Percentiles rank a stretch among this genome's conserved stretches.
Evolutionary conservation across 2,888 invertebrate genomes (phyloP).

Genomic region (Chloroclystis v-ata): DNA sequence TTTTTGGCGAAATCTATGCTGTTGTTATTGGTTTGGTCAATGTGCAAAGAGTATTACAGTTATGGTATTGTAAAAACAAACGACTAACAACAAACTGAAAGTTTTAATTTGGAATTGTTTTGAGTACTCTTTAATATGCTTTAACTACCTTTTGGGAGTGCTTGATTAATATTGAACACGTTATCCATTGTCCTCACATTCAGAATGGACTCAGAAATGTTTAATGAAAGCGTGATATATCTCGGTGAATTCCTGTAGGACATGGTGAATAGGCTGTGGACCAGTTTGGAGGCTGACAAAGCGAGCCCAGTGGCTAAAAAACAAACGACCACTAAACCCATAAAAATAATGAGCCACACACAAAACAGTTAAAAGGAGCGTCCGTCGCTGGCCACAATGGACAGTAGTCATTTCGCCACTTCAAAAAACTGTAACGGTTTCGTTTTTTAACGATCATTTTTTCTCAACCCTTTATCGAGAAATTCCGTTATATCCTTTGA

Average conservation of each 20-base stretch:
- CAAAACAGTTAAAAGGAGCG: constrained; percentile 44
- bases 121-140: too few relatives aligned
- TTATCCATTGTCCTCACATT: too few relatives aligned
- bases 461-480: constrained; percentile 59
- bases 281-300: constrained; percentile 5
- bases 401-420: constrained; percentile 48
- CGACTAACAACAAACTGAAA: too few relatives aligned
- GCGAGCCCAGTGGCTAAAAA: constrained; percentile 9
- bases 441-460: constrained; percentile 60
- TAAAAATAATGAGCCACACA: constrained; percentile 36
- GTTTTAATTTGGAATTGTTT: too few relatives aligned
- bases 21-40: neutral
- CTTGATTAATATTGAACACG: too few relatives aligned
- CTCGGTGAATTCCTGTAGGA: too few relatives aligned
- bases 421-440: constrained; percentile 61
- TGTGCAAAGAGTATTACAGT: neutral
- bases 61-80: neutral
- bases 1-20: constrained; percentile 4
- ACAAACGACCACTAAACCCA: constrained; percentile 10
- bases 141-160: too few relatives aligned
- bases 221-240: too few relatives aligned
- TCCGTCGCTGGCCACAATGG: constrained; percentile 34
- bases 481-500: constrained; percentile 65
- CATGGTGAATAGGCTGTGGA: neutral
- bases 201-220: too few relatives aligned